These are phyloP conservation scores for Eutrigla gurnardus DNA, from an alignment of 2,797 vertebrate species.

Conservation along the genomic window DNA sequence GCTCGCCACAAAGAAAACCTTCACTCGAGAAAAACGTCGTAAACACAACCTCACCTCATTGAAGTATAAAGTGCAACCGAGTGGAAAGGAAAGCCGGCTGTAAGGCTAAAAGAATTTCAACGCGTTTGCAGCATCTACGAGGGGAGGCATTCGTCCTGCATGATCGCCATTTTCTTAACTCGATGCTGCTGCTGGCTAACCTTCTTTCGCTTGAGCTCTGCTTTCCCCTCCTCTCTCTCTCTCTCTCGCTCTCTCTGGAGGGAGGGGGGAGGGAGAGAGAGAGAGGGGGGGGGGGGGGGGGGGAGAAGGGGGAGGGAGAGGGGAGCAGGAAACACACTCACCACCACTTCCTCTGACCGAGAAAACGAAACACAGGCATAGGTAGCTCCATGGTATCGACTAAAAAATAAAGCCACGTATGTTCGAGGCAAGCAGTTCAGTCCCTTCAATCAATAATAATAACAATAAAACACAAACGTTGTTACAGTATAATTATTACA, in stretches of 20 bases:
- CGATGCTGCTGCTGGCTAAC: conserved; percentile 81
- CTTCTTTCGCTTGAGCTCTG: conserved; percentile 67
- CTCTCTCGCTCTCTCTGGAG: conserved; percentile 40
- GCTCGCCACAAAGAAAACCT: conserved; percentile 24
- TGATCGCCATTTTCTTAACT: conserved; percentile 93
- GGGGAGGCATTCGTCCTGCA: conserved; percentile 90
- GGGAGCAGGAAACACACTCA: conserved; percentile 72
- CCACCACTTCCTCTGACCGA: conserved; percentile 80
- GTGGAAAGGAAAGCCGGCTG: conserved; percentile 83
- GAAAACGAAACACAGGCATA: conserved; percentile 47
- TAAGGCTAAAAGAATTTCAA: conserved; percentile 86
- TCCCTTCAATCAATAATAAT: no score
- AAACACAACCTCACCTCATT: conserved; percentile 78
- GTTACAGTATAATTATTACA: no score
- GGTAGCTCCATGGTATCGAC: background rate
- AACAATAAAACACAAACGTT: no score
- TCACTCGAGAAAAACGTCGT: background rate
- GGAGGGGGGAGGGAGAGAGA: conserved; percentile 23
- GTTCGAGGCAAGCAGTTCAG: no score
- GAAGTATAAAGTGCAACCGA: conserved; percentile 88
- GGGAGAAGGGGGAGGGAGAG: conserved; percentile 19
- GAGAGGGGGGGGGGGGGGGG: conserved; percentile 24
- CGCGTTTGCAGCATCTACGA: conserved; percentile 90
- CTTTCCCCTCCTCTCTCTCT: conserved; percentile 63
- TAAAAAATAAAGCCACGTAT: background rate